Evolutionary conservation across 2,113 vertebrate species (phyloP).

Genomic region (Psittacara wagleri): DNA sequence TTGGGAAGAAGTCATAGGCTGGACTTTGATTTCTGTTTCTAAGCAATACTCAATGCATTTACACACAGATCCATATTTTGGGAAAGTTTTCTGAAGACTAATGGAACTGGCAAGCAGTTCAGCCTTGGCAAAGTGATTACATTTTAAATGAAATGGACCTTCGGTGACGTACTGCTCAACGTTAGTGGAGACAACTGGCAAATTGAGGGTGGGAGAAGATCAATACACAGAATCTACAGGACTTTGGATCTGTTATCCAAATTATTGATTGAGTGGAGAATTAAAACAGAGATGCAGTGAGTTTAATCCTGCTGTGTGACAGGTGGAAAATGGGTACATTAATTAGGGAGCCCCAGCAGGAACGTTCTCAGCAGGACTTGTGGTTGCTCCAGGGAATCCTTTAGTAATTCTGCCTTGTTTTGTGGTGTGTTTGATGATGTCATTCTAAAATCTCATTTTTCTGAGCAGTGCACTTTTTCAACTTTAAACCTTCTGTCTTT

Average conservation of each 20-base stretch:
- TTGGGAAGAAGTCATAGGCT: neutral
- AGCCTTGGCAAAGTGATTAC: slow-evolving; percentile 15
- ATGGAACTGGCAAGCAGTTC: slow-evolving; percentile 30
- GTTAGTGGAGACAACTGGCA: slow-evolving; percentile 59
- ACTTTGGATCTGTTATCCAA: slow-evolving; percentile 57
- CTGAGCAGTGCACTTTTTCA: neutral
- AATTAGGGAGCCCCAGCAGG: slow-evolving; percentile 62
- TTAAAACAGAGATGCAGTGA: slow-evolving; percentile 61
- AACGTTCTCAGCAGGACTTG: slow-evolving; percentile 8
- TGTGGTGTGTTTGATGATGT: slow-evolving; percentile 45
- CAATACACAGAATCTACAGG: slow-evolving; percentile 60
- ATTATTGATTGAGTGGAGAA: slow-evolving; percentile 65
- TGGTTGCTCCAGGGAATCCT: slow-evolving; percentile 63
- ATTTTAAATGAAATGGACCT: slow-evolving; percentile 62
- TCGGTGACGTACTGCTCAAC: slow-evolving; percentile 41
- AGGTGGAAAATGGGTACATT: slow-evolving; percentile 67
- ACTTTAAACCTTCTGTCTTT: slow-evolving; percentile 14
- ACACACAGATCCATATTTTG: slow-evolving; percentile 4
- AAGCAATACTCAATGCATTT: neutral
- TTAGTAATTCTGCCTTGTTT: slow-evolving; percentile 36
- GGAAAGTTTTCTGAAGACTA: slow-evolving; percentile 34
- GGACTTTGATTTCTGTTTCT: neutral
- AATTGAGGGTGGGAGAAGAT: slow-evolving; percentile 61
- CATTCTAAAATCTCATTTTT: slow-evolving; percentile 31
- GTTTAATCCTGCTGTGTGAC: slow-evolving; percentile 67